Conservation (phyloP, 2,888 invertebrate species). For the Tenthredo mesomela region DNA sequence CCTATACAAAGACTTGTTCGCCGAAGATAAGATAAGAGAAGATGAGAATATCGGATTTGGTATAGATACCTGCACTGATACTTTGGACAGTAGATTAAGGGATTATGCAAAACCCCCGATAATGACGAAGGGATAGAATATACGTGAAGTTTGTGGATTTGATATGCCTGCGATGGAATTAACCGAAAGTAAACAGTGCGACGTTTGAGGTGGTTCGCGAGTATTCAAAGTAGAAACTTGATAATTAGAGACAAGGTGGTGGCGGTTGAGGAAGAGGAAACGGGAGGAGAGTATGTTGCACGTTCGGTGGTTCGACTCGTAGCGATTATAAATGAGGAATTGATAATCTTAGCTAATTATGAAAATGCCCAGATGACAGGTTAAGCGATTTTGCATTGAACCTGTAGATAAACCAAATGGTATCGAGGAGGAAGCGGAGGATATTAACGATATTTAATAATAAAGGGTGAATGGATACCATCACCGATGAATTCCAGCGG, state of each 20-base stretch:
- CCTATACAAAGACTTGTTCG: too few relatives aligned
- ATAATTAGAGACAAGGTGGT: background rate
- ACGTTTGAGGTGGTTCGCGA: background rate
- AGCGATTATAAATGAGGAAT: slow-evolving; percentile 33
- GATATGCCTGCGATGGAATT: slow-evolving; percentile 20
- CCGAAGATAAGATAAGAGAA: too few relatives aligned
- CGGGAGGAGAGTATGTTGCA: background rate
- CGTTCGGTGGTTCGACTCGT: background rate
- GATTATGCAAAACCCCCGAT: background rate
- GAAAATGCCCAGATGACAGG: slow-evolving; percentile 36
- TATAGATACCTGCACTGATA: too few relatives aligned
- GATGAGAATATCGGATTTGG: background rate
- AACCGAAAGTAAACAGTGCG: background rate
- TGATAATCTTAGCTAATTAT: slow-evolving; percentile 3
- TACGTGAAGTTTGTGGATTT: slow-evolving; percentile 17
- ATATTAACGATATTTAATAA: background rate
- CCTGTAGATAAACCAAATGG: background rate
- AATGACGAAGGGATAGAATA: background rate
- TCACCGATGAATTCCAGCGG: slow-evolving; percentile 17
- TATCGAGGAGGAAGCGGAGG: background rate
- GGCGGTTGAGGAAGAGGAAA: background rate
- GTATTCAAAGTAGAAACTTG: background rate
- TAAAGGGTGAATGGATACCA: background rate
- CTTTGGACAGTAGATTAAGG: background rate
- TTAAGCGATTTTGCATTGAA: background rate